A percentile compares a stretch with the other conserved stretches of the same genome.
These are phyloP conservation scores for Sitodiplosis mosellana DNA, from an alignment of 1,140 invertebrate species.

Conservation along the genomic window DNA sequence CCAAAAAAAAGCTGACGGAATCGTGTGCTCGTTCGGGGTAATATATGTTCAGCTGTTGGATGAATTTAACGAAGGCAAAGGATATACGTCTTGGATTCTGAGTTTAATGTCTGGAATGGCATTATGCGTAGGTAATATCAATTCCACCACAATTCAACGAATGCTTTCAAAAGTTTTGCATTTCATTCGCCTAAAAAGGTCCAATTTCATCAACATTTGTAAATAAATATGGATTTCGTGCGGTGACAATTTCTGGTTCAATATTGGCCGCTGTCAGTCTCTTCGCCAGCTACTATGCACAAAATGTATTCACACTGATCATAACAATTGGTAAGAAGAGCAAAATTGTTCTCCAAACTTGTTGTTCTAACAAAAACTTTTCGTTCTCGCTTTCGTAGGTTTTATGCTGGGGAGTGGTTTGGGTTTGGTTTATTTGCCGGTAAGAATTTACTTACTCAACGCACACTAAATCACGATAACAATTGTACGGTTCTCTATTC, in stretches of 20 bases:
- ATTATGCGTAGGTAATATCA: too few species aligned
- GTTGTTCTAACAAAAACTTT: too few species aligned
- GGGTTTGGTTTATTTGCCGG: slow-evolving; percentile 26
- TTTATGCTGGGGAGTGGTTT: too few species aligned
- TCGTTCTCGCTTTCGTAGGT: slow-evolving; percentile 64
- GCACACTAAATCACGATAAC: too few species aligned
- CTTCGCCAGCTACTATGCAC: slow-evolving; percentile 51
- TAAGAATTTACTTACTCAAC: too few species aligned
- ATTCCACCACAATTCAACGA: too few species aligned
- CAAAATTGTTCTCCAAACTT: too few species aligned
- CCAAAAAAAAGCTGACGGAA: too few species aligned
- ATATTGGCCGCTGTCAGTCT: slow-evolving; percentile 60
- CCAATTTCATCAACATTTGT: slow-evolving; percentile 83
- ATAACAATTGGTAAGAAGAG: slow-evolving; percentile 79
- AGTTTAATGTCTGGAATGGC: slow-evolving; percentile 79
- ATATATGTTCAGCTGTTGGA: slow-evolving; percentile 62
- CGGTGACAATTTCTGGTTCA: slow-evolving; percentile 73
- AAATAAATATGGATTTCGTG: slow-evolving; percentile 80
- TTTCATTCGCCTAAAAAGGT: slow-evolving; percentile 37
- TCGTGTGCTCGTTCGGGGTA: slow-evolving; percentile 82
- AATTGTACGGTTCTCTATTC: too few species aligned
- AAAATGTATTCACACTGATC: slow-evolving; percentile 60
- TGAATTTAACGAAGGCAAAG: slow-evolving; percentile 62
- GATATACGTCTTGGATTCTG: slow-evolving; percentile 68
- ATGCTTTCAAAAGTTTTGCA: too few species aligned